phyloP scores from a whole-genome alignment of 2,113 vertebrate species.

The Neopipo cinnamomea region DNA sequence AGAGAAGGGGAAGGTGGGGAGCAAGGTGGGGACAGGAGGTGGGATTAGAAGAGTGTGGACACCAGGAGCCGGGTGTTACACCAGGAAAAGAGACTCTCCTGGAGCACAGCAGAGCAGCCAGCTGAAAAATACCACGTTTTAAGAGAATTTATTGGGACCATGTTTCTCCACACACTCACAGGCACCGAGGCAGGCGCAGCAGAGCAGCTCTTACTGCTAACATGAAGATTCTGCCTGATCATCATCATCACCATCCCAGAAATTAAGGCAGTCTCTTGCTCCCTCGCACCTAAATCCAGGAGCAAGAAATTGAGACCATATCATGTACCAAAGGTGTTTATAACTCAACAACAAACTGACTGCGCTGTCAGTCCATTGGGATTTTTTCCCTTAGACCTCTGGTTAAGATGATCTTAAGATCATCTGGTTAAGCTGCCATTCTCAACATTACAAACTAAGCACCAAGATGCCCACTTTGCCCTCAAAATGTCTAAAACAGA shows the following conservation, averaged over 20 bases:
- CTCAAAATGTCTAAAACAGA: neutral
- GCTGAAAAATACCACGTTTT: neutral
- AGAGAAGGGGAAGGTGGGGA: neutral
- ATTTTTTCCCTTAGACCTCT: neutral
- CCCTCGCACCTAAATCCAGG: neutral
- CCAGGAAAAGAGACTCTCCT: neutral
- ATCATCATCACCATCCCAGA: neutral
- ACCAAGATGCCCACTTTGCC: neutral
- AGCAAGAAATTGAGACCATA: neutral
- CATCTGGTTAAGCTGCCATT: neutral
- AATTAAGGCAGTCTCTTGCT: neutral
- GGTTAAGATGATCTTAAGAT: neutral
- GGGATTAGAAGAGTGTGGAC: neutral
- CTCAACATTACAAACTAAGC: accelerated
- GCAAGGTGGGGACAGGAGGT: neutral
- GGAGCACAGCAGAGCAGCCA: neutral
- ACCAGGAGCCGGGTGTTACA: neutral
- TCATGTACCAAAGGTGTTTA: accelerated
- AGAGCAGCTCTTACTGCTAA: neutral
- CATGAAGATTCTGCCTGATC: neutral
- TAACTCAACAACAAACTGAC: neutral
- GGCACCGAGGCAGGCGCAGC: neutral
- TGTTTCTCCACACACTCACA: neutral
- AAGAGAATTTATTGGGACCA: neutral
- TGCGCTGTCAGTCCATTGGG: neutral